Base-by-base conservation (phyloP, 2,797 vertebrate species). In the Chelonia mydas region DNA sequence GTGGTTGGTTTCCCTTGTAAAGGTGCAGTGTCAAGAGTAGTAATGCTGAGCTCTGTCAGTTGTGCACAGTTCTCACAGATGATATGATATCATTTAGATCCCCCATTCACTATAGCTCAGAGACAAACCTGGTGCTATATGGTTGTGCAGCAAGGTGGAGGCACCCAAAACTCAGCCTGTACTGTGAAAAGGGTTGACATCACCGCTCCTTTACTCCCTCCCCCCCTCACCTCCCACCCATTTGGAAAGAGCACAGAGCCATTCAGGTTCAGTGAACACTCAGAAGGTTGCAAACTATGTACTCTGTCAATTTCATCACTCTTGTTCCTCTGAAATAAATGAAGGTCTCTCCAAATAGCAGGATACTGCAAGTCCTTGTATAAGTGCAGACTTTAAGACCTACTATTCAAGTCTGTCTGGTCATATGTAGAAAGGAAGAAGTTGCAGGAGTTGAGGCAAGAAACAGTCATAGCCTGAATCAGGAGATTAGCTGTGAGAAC, bases 391-490 rank as follows among this genome's bases (percentile, higher is more conserved):
- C 10, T 94, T 93, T 61, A 81, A 1, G 19, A 41, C 53, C 25
- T 57, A 65, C 74, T 81, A 27, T 80, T 77, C 47, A 88, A 90
- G 94, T 19, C 55, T 53, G 50, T 80, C 37, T 80, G 28, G 17
- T 80, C 6, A 19, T 37, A 51, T 37, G 15, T 5, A 83, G 82
- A 94, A 92, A 92, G 11, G 86, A 86, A 90, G 90, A 89, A 82
- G 33, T 50, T 87, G 68, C 72, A 95, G 87, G 11, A 95, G 65
- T 41, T 0, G 17, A 94, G 86, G 88, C 65, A 90, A 95, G 86
- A 95, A 82, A 1, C 0, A 96, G 81, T 95, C 82, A 95, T 28
- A 49, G 84, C 82, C 94, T 96, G 95, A 97, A 95, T 96, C 94
- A 97, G 86, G 65, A 90, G 11, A 1, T 89, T 79, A 72, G 85